Base-by-base conservation (phyloP, 2,888 invertebrate genomes). In the Drosophila longiperda region DNA sequence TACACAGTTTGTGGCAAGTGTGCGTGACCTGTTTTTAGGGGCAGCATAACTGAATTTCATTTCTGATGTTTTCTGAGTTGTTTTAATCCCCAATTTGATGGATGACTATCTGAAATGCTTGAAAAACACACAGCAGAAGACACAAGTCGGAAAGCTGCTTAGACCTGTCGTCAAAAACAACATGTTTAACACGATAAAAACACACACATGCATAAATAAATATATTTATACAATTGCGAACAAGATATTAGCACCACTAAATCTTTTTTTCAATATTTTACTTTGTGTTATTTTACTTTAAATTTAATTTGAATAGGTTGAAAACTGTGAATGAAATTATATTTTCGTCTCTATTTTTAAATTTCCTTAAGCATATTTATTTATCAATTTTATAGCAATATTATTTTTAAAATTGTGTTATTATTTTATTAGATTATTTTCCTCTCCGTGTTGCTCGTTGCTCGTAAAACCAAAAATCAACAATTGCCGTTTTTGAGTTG, bases 31-130 rank as follows among this genome's bases (percentile, higher is more conserved):
- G 33, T 15, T 63, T 62, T 17, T 12, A 23, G 45, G 45, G 36
- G 36, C 66, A 20, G 50, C 20, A 58, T 55, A 50, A 59, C 75
- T 70, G 55, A 66, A 79, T 77, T 61, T 79, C 49, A 59, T 59
- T 59, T 45, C 49, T 73, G 74, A 48, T 70, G 62, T 38, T 53
- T 7, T 71, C 63, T 45, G 59, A 75, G 57, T 71, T 65, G 71
- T 66, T 72, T 68, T 80, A 78, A 80, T 78, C 76, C 80, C 1
- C 7, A 62, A 54, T 66, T 65, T 75, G 76, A 78, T 75, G 64
- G 72, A 67, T 63, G 67, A 53, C 20, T 60, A 26, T 62, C 53
- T 48, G 67, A 42, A 54, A 69, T 53, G 57, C 58, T 60, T 15
- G 6, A 57, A 49, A 63, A 45, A 66, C 63, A 54, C 45, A 45